Evolutionary conservation across 2,888 invertebrate genomes (phyloP).

Genomic region (Abrostola tripartita): DNA sequence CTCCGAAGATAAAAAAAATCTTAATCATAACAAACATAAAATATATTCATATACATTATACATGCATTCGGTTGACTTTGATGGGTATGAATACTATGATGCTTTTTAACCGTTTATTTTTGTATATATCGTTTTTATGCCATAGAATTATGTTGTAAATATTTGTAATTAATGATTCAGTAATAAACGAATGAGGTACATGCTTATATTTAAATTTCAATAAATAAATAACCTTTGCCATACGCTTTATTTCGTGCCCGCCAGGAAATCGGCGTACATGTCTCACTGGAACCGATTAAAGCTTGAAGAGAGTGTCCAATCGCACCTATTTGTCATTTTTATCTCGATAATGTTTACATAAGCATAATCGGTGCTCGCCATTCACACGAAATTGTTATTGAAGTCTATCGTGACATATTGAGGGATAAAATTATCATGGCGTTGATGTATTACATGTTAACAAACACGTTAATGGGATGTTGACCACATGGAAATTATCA

Average conservation of each 20-base stretch:
- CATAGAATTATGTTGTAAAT: too few relatives aligned
- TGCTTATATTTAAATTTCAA: too few relatives aligned
- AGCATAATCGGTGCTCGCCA: slow-evolving; percentile 73
- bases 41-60: too few relatives aligned
- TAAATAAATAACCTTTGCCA: too few relatives aligned
- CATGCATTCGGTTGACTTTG: too few relatives aligned
- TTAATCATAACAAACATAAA: too few relatives aligned
- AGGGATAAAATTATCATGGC: slow-evolving; percentile 60
- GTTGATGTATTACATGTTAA: slow-evolving; percentile 62
- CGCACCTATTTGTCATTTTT: slow-evolving; percentile 71
- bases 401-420: slow-evolving; percentile 68
- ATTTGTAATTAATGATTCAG: too few relatives aligned
- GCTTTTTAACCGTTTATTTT: too few relatives aligned
- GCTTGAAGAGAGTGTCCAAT: slow-evolving; percentile 23
- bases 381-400: slow-evolving; percentile 77
- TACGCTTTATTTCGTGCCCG: slow-evolving; percentile 20
- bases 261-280: slow-evolving; percentile 15
- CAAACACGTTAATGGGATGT: slow-evolving; percentile 51
- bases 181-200: too few relatives aligned
- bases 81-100: too few relatives aligned
- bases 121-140: too few relatives aligned
- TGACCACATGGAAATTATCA: slow-evolving; percentile 24
- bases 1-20: too few relatives aligned
- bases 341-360: slow-evolving; percentile 74
- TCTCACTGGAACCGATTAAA: slow-evolving; percentile 24